Percentiles rank a stretch among this genome's conserved stretches.
Evolutionary conservation across 2,888 invertebrate genomes (phyloP).

Genomic region (Trachelus stipa): DNA sequence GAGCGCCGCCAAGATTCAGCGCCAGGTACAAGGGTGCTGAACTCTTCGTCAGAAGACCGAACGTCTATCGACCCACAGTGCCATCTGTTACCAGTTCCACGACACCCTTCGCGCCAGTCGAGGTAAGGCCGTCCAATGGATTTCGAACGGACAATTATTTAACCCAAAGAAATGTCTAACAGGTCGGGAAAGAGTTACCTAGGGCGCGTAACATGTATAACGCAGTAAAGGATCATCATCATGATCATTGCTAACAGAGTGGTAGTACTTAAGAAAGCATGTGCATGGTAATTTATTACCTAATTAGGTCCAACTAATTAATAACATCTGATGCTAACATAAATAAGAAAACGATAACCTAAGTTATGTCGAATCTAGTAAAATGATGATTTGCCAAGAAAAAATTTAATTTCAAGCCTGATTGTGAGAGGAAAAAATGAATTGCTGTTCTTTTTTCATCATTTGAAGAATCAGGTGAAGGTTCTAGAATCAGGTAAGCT

Average conservation of each 20-base stretch:
- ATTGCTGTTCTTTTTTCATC: not conserved
- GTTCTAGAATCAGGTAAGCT: not conserved
- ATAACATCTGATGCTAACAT: not conserved
- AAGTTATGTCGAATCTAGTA: not conserved
- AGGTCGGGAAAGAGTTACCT: not conserved
- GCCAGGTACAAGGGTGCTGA: constrained; percentile 63
- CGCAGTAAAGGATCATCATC: not conserved
- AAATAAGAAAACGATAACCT: not conserved
- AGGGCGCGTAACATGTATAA: not conserved
- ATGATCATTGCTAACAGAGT: not conserved
- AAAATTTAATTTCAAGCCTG: not conserved
- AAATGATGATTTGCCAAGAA: not conserved
- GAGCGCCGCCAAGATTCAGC: constrained; percentile 58
- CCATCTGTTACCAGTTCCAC: constrained; percentile 51
- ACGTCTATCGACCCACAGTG: constrained; percentile 48
- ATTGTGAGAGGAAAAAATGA: not conserved
- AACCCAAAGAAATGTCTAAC: not conserved
- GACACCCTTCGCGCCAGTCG: constrained; percentile 48
- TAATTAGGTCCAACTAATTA: not conserved
- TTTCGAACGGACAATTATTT: not conserved
- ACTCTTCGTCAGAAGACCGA: constrained; percentile 57
- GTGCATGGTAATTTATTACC: not conserved
- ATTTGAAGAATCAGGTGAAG: not conserved
- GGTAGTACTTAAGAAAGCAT: not conserved
- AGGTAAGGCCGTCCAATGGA: constrained; percentile 48